A percentile compares a stretch with the other conserved stretches of the same genome.
These are phyloP conservation scores for Teleiodes luculella DNA, from an alignment of 2,888 invertebrate genomes.

Conservation along the genomic window DNA sequence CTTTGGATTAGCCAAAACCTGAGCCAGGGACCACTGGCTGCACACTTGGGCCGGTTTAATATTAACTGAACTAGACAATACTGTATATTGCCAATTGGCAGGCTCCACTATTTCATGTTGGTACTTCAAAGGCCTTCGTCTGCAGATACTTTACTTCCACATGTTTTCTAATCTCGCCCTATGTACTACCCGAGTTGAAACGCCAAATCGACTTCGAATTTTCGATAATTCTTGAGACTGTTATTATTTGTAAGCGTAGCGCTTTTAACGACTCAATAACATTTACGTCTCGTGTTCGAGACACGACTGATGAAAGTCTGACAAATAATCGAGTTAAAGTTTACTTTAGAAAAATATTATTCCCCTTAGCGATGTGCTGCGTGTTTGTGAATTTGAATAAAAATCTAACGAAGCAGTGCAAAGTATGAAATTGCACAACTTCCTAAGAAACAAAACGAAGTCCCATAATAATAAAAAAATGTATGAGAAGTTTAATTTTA, in stretches of 20 bases:
- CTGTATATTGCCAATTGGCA: no score
- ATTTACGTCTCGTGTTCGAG: slow-evolving; percentile 34
- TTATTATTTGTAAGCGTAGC: slow-evolving; percentile 25
- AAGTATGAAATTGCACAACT: no score
- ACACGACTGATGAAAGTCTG: slow-evolving; percentile 66
- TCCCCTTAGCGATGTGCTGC: neutral
- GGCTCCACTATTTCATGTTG: no score
- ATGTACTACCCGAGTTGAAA: slow-evolving; percentile 17
- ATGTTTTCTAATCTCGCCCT: slow-evolving; percentile 14
- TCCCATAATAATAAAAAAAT: no score
- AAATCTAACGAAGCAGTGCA: neutral
- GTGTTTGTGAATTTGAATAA: neutral
- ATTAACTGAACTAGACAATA: no score
- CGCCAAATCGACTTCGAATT: slow-evolving; percentile 20
- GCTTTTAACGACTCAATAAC: slow-evolving; percentile 12
- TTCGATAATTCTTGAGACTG: slow-evolving; percentile 27
- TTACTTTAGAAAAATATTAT: slow-evolving; percentile 16
- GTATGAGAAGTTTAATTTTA: no score
- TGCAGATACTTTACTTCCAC: neutral
- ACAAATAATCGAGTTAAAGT: slow-evolving; percentile 29
- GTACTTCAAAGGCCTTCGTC: no score
- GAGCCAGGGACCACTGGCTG: no score
- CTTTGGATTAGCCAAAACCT: no score
- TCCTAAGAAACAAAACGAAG: no score
- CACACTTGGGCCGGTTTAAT: no score